Percentiles rank a stretch among this genome's conserved stretches.
Conservation (phyloP, 2,797 vertebrate species). For the Lepidocolaptes lacrymiger region DNA sequence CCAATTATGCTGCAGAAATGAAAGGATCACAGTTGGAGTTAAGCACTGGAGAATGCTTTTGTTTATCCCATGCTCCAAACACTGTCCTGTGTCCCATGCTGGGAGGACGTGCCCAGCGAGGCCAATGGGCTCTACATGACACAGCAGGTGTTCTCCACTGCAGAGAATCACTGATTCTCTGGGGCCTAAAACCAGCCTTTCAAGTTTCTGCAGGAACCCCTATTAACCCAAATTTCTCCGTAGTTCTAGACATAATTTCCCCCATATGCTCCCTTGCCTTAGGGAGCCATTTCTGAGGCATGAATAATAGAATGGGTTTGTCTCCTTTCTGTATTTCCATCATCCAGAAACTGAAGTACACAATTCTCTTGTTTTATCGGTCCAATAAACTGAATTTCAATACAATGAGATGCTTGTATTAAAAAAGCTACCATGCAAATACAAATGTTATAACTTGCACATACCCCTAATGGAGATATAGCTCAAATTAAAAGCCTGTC, state of each 20-base stretch:
- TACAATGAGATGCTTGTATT: not conserved
- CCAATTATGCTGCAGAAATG: not conserved
- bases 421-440: conserved; percentile 34
- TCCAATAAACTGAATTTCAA: conserved; percentile 2
- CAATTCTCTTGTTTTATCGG: not conserved
- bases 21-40: conserved; percentile 27
- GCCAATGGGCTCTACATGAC: fast-evolving
- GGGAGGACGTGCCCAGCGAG: not conserved
- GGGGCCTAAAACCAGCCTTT: not conserved
- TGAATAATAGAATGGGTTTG: not conserved
- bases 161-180: not conserved
- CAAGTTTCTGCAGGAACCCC: not conserved
- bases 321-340: not conserved
- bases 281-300: not conserved
- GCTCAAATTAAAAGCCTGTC: conserved; percentile 53
- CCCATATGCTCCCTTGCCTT: not conserved
- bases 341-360: not conserved
- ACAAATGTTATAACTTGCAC: not conserved
- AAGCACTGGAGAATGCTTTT: conserved; percentile 6
- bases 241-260: not conserved
- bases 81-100: not conserved
- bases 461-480: conserved; percentile 6
- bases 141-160: not conserved
- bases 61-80: conserved; percentile 3
- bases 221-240: not conserved